Base-by-base conservation (phyloP, 2,113 vertebrate species). In the Corythaeola cristata region DNA sequence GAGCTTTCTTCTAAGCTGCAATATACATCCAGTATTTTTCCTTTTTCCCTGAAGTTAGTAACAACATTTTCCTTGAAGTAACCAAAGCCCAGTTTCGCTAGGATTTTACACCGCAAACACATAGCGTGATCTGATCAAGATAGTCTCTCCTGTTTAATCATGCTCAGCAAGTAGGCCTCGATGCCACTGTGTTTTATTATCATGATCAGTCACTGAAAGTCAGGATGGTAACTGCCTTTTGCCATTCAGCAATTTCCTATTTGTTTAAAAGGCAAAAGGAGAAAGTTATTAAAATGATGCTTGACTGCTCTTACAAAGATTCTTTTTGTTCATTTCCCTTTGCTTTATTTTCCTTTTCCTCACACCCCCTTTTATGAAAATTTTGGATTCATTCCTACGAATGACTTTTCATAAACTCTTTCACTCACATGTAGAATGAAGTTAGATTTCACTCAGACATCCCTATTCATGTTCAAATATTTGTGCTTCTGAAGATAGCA, bases 391-490 rank as follows among this genome's bases (percentile, higher is more conserved):
- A 63, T 81, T 95, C 41, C 62, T 63, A n/a, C 49, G 64, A 86
- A 85, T 82, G 5, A 82, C 62, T 74, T 91, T 88, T 90, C 69
- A 74, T 88, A 93, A 93, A 75, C 44, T 75, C 52, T 47, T 22
- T 79, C 30, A 41, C 80, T 89, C 23, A 49, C n/a, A 69, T 28
- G 23, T 13, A 33, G 85, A 88, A 90, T 63, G 47, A 50, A 56
- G 27, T 91, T 80, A 67, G 56, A 59, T 94, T 95, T 91, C 59
- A 35, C 71, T 96, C 58, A 44, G 59, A 44, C 33, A 85, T 75
- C 49, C 50, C 69, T 96, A 96, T 96, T 96, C 90, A 90, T 88
- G 86, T 89, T 92, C 81, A 96, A 96, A 94, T 95, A 97, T 93
- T 96, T 96, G 85, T 59, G 44, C 73, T 94, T 97, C 72, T 93